Percentiles rank a stretch among this genome's conserved stretches.
Evolutionary conservation across 2,113 vertebrate genomes (phyloP).

Genomic region (Strix uralensis): DNA sequence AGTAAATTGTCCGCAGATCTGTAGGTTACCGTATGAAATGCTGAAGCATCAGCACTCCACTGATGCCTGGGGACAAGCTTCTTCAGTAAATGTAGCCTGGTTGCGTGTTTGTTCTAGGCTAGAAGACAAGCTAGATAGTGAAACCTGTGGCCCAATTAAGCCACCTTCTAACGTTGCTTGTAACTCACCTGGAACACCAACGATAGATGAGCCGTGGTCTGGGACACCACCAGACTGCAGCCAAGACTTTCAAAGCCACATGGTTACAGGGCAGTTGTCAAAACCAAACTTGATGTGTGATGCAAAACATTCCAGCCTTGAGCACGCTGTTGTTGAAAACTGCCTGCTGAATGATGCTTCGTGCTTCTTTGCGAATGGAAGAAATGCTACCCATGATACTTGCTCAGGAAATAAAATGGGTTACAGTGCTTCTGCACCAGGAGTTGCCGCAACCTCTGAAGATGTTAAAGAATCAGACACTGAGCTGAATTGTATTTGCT

Average conservation of each 20-base stretch:
- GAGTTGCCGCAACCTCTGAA: not conserved
- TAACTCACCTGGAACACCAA: conserved; percentile 25
- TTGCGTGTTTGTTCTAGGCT: not conserved
- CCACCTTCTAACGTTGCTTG: not conserved
- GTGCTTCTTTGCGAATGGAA: not conserved
- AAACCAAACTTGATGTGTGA: not conserved
- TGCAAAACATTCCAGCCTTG: conserved; percentile 49
- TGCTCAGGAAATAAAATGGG: not conserved
- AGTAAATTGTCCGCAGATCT: not conserved
- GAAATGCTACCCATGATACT: not conserved
- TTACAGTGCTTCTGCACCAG: not conserved
- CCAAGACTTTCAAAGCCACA: not conserved
- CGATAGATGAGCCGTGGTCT: not conserved
- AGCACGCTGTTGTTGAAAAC: not conserved
- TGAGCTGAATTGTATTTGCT: conserved; percentile 1
- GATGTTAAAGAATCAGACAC: not conserved
- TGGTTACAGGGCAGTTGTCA: conserved; percentile 9
- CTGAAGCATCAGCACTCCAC: not conserved
- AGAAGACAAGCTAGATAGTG: not conserved
- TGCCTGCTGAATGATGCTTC: not conserved
- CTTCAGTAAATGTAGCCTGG: not conserved
- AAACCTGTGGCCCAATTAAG: not conserved
- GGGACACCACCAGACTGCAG: not conserved
- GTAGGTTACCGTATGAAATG: not conserved
- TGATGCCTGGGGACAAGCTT: not conserved